Conservation (phyloP, 2,888 invertebrate genomes). For the Polyommatus icarus region DNA sequence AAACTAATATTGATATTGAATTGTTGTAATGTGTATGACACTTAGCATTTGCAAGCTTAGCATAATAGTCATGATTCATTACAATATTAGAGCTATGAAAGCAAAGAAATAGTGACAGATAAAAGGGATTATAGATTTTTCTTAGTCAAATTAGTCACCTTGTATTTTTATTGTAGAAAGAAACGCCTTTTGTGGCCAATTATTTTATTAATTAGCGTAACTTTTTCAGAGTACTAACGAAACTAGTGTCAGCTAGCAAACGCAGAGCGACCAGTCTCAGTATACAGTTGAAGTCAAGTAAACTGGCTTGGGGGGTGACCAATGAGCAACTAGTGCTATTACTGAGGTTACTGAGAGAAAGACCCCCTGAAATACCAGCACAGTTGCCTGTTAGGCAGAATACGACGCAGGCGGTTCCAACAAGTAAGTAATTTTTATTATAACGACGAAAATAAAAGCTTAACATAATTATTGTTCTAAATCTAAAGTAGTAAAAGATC, state of each 20-base stretch:
- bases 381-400: conserved; percentile 45
- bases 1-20: too few relatives aligned
- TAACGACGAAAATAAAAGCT: too few relatives aligned
- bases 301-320: conserved; percentile 64
- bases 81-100: too few relatives aligned
- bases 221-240: conserved; percentile 57
- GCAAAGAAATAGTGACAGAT: too few relatives aligned
- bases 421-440: conserved; percentile 43
- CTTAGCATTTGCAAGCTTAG: too few relatives aligned
- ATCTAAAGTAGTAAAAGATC: too few relatives aligned
- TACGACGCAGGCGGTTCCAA: conserved; percentile 38
- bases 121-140: too few relatives aligned
- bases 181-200: neutral
- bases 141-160: too few relatives aligned
- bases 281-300: conserved; percentile 54
- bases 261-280: conserved; percentile 59
- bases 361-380: conserved; percentile 41
- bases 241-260: conserved; percentile 59
- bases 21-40: too few relatives aligned
- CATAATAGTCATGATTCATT: too few relatives aligned
- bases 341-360: conserved; percentile 55
- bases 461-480: too few relatives aligned
- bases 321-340: conserved; percentile 62
- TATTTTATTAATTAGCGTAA: neutral
- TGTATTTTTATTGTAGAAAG: too few relatives aligned